phyloP scores from a whole-genome alignment of 1,140 invertebrate species.

The Anoplophora glabripennis region DNA sequence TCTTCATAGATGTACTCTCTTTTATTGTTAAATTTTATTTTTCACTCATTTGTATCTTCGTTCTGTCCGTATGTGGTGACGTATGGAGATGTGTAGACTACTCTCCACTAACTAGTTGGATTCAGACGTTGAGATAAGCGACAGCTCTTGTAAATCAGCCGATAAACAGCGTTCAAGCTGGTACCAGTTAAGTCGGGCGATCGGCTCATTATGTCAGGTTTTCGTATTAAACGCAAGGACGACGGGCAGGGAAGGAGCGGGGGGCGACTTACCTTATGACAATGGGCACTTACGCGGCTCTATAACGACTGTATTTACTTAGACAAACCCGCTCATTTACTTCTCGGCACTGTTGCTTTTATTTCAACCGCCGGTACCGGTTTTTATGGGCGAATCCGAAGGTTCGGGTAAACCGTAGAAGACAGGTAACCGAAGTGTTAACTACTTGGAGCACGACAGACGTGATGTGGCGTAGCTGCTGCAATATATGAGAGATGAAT shows the following conservation, averaged over 20 bases:
- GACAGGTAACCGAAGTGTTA: no score
- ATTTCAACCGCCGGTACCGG: neutral
- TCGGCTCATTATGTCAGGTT: constrained; percentile 28
- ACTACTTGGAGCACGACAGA: no score
- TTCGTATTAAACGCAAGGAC: constrained; percentile 17
- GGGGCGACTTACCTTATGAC: constrained; percentile 23
- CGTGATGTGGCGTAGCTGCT: no score
- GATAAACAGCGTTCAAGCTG: constrained; percentile 6
- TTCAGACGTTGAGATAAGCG: neutral
- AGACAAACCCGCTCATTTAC: constrained; percentile 18
- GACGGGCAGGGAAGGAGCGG: constrained; percentile 8
- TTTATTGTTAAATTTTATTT: no score
- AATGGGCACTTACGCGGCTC: constrained; percentile 21
- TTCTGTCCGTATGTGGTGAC: no score
- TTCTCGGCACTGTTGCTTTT: neutral
- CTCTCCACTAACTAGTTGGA: constrained; percentile 4
- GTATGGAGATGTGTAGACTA: no score
- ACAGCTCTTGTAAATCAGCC: constrained; percentile 13
- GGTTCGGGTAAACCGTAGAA: no score
- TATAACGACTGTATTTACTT: constrained; percentile 27
- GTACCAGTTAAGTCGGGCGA: constrained; percentile 7
- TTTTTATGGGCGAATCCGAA: neutral
- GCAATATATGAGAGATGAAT: no score
- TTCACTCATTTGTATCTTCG: no score
- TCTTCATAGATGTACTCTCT: no score